Evolutionary conservation across 2,888 invertebrate genomes (phyloP).

Genomic region (Horisme vitalbata): DNA sequence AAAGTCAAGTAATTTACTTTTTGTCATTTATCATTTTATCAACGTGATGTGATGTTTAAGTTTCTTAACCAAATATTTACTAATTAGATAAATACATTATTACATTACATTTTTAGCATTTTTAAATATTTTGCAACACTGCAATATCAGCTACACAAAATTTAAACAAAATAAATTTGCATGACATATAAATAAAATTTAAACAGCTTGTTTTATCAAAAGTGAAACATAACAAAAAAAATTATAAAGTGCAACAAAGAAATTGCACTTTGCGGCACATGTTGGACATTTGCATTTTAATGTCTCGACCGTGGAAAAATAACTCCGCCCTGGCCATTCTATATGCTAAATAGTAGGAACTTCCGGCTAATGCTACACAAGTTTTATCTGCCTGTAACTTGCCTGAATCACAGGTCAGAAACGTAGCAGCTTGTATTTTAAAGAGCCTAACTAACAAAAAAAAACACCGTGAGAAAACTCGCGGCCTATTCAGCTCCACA

Average conservation of each 20-base stretch:
- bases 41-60: no score
- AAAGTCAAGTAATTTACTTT: no score
- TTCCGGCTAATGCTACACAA: constrained; percentile 52
- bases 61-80: no score
- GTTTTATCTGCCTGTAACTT: constrained; percentile 47
- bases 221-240: constrained; percentile 1
- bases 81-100: no score
- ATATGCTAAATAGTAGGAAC: constrained; percentile 60
- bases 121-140: no score
- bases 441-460: no score
- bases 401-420: constrained; percentile 16
- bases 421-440: constrained; percentile 1
- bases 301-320: constrained; percentile 57
- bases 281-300: constrained; percentile 61
- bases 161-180: background rate
- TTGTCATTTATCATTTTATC: no score
- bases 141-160: background rate
- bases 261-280: constrained; percentile 41
- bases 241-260: constrained; percentile 43
- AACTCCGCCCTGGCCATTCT: constrained; percentile 52
- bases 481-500: no score
- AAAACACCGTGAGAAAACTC: no score
- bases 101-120: no score
- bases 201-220: constrained; percentile 10
- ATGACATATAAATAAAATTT: background rate